Base-by-base conservation (phyloP, 2,888 invertebrate genomes). In the Drosophila pegasa region DNA sequence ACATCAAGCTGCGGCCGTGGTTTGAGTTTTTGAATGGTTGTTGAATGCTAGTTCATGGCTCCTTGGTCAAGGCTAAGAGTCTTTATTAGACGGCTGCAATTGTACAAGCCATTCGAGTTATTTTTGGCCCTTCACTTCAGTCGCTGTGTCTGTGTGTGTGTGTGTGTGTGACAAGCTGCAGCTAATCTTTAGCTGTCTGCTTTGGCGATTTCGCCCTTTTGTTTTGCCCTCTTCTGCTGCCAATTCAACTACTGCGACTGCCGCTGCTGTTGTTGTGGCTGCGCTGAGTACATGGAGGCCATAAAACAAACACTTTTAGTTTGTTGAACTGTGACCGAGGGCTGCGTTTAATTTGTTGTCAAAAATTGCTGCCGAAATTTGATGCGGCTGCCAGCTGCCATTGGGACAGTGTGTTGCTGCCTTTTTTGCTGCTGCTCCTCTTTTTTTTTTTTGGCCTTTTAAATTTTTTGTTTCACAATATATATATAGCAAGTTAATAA, bases 261-360 rank as follows among this genome's bases (percentile, higher is more conserved):
- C 18, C n/a, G 8, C 58, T 16, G 41, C 22, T 41, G 20, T 35
- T 10, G 20, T 8, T 18, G 25, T 18, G 51, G 12, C 12, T 33
- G 61, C 3, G 10, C 35, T 41, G 57, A 71, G 77, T 63, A 81
- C 71, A 71, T 61, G 59, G 67, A 61, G 81, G 68, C 70, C 74
- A 88, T 86, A 88, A 86, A 88, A 73, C 80, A 88, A 88, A 76
- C 83, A 83, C 88, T 83, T 83, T 86, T 76, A 66, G 83, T 88
- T 83, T 88, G 86, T 83, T 83, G 83, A 83, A 83, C 83, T 83
- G 83, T 72, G 80, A 75, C 63, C 83, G 75, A 55, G 57, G 67
- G 37, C 81, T 64, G 72, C 71, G 43, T 71, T 79, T 85, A 83
- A 87, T 81, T 85, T 68, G 86, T 73, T 83, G 86, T 56, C 72